Evolutionary conservation across 1,140 invertebrate genomes (phyloP), one percentile per base, ranked within the genome.

Genomic region (Vanessa atalanta): DNA sequence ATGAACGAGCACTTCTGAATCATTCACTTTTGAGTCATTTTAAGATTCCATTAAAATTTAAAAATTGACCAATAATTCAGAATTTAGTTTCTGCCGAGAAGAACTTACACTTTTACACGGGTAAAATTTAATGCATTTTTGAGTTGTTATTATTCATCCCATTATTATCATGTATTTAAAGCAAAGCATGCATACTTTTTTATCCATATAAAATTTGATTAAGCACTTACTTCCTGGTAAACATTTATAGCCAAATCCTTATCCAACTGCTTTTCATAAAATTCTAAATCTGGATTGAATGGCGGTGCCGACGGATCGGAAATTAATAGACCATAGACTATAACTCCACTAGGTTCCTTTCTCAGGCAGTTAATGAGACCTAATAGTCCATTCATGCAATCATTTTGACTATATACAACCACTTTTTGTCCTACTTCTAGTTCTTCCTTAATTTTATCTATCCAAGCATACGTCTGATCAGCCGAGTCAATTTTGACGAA

Each of bases 201-300:
- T 15, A 15, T 4, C 6, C 8, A 50, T 50, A n/a, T 50, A 50
- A 50, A 50, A n/a, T 11, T 50, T 3, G 1, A 31, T 50, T 15
- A 60, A 11, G 37, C 37, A 87, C 92, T 93, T 88, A 94, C 94
- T 91, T 96, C 87, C 85, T 95, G 92, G 83, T 94, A 95, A 12
- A 99, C 95, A 86, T 98, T 99, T 14, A 97, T 91, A n/a, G 95
- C 94, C 70, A 99, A 89, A 88, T 98, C 96, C 71, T 96, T 93
- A 47, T 94, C 87, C 3, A 96, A 79, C 81, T 96, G 96, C 13
- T 94, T 86, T 16, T 93, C 83, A 81, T 96, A 97, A 2, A 97
- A 93, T 2, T 94, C 91, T 79, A 95, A 82, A 15, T 94, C 81
- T 1, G 95, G 83, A 76, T 95, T 94, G 77, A 97, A 97, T 4